Percentiles rank a stretch among this genome's conserved stretches.
Conservation (phyloP, 2,888 invertebrate genomes). For the Phengaris alcon region DNA sequence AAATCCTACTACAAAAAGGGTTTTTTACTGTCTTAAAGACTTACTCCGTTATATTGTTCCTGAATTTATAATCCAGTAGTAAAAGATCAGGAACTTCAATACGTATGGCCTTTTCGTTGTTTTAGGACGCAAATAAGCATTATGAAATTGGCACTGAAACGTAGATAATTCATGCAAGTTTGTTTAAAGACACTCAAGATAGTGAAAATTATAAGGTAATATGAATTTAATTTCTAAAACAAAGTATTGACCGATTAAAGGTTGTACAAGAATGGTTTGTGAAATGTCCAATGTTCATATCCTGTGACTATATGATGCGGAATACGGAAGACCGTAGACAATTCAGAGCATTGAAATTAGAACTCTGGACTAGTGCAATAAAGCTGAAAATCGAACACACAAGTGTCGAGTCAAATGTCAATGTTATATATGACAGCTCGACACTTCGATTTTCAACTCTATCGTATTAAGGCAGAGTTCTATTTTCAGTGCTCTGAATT, state of each 20-base stretch:
- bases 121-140: neutral
- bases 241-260: neutral
- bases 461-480: too few relatives aligned
- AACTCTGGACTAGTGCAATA: too few relatives aligned
- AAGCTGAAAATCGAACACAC: too few relatives aligned
- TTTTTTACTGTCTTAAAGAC: neutral
- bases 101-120: neutral
- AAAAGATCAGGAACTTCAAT: neutral
- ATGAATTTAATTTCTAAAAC: neutral
- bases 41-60: neutral
- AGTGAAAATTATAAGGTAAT: neutral
- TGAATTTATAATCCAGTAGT: neutral
- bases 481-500: too few relatives aligned
- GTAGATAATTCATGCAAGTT: too few relatives aligned
- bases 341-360: too few relatives aligned
- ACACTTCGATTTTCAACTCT: too few relatives aligned
- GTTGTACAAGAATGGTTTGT: constrained; percentile 22
- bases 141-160: neutral
- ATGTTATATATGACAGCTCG: too few relatives aligned
- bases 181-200: too few relatives aligned
- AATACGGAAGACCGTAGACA: too few relatives aligned
- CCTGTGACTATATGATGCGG: too few relatives aligned
- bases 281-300: constrained; percentile 19
- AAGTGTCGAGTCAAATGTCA: too few relatives aligned
- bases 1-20: neutral